Evolutionary conservation across 2,888 invertebrate genomes (phyloP).

Genomic region (Heliconius cydno): DNA sequence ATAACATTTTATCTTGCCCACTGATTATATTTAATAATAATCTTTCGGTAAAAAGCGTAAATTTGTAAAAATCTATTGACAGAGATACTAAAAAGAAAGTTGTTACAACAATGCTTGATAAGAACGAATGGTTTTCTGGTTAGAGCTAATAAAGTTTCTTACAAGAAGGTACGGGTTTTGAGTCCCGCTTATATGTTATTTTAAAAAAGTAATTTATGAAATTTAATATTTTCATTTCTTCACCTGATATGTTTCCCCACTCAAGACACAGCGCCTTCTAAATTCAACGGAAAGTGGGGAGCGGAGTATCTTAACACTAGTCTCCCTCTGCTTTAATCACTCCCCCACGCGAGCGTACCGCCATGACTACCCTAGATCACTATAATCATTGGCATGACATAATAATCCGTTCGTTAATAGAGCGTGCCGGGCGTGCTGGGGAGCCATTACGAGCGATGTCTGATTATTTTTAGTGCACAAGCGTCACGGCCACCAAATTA

Average conservation of each 20-base stretch:
- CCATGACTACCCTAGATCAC: conserved; percentile 60
- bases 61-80: too few species aligned
- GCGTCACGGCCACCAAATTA: conserved; percentile 47
- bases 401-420: conserved; percentile 69
- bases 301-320: background rate
- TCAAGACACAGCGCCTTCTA: too few species aligned
- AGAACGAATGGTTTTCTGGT: too few species aligned
- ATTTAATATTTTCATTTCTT: background rate
- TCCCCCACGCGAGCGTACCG: conserved; percentile 36
- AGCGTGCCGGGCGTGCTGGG: conserved; percentile 57
- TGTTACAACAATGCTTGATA: too few species aligned
- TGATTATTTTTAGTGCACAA: conserved; percentile 52
- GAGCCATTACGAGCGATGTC: conserved; percentile 58
- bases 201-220: too few species aligned
- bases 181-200: too few species aligned
- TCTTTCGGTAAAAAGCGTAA: too few species aligned
- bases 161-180: too few species aligned
- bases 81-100: too few species aligned
- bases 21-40: too few species aligned
- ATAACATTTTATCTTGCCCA: too few species aligned
- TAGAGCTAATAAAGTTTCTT: too few species aligned
- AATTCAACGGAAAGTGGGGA: background rate
- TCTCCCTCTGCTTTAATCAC: background rate
- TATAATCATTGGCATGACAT: conserved; percentile 66
- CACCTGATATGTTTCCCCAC: background rate